phyloP scores from a whole-genome alignment of 2,888 invertebrate genomes.

The Alloscopus bannaensis region DNA sequence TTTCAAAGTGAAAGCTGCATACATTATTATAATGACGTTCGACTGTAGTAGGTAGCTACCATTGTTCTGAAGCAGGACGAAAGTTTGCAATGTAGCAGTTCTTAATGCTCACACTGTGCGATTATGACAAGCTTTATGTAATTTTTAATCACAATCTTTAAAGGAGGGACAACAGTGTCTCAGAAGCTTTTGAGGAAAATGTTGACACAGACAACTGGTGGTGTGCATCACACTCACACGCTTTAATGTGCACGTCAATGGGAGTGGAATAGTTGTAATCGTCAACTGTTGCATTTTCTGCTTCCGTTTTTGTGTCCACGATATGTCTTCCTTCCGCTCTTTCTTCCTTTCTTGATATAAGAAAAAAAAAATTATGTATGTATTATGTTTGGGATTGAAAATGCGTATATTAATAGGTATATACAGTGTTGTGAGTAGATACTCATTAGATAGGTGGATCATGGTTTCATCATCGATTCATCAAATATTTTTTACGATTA shows the following conservation, averaged over 20 bases:
- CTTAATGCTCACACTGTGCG: background rate
- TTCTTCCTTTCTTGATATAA: conserved; percentile 40
- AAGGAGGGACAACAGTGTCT: no score
- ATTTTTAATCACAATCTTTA: conserved; percentile 9
- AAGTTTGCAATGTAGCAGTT: no score
- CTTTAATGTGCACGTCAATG: no score
- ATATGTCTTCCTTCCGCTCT: conserved; percentile 59
- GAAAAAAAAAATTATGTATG: background rate
- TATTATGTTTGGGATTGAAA: background rate
- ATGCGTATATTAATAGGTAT: background rate
- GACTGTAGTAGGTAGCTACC: background rate
- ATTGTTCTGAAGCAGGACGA: background rate
- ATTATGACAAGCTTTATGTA: conserved; percentile 17
- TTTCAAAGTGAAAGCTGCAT: conserved; percentile 2
- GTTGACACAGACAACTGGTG: no score
- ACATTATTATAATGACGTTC: conserved; percentile 16
- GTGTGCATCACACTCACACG: no score
- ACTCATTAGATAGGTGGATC: background rate
- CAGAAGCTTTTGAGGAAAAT: no score
- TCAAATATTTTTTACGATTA: conserved; percentile 14
- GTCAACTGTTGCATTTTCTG: conserved; percentile 12
- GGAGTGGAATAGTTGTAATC: no score
- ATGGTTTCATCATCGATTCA: conserved; percentile 13
- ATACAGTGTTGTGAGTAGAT: background rate
- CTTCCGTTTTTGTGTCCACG: conserved; percentile 49